These are phyloP conservation scores for Arvicanthis niloticus DNA, from an alignment of 2,113 vertebrate species.

Conservation along the genomic window DNA sequence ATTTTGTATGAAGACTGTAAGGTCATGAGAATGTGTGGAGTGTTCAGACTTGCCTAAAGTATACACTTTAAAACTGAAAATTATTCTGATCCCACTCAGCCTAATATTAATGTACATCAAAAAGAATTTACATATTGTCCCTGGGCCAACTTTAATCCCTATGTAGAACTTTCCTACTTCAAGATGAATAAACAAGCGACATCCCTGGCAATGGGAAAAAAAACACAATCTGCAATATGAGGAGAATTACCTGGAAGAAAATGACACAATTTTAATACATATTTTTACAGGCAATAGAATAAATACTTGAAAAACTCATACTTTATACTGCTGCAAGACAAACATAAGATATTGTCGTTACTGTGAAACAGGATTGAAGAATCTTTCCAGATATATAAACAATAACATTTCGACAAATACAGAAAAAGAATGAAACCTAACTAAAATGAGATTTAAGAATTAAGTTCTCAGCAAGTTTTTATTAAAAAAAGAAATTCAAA, in stretches of 20 bases:
- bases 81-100: background rate
- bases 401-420: background rate
- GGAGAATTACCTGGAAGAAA: conserved; percentile 30
- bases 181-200: conserved; percentile 40
- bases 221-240: background rate
- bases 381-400: background rate
- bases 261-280: background rate
- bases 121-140: background rate
- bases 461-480: background rate
- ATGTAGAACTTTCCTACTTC: background rate
- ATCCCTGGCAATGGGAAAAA: background rate
- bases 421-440: background rate
- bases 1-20: background rate
- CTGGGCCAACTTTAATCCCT: background rate
- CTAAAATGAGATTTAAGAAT: background rate
- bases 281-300: background rate
- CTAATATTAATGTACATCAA: background rate
- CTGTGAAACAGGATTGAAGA: background rate
- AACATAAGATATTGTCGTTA: background rate
- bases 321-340: conserved; percentile 2
- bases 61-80: background rate
- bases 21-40: background rate
- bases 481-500: background rate
- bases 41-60: background rate
- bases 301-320: conserved; percentile 35